phyloP scores from a whole-genome alignment of 2,113 vertebrate genomes.

The Myotis davidii region DNA sequence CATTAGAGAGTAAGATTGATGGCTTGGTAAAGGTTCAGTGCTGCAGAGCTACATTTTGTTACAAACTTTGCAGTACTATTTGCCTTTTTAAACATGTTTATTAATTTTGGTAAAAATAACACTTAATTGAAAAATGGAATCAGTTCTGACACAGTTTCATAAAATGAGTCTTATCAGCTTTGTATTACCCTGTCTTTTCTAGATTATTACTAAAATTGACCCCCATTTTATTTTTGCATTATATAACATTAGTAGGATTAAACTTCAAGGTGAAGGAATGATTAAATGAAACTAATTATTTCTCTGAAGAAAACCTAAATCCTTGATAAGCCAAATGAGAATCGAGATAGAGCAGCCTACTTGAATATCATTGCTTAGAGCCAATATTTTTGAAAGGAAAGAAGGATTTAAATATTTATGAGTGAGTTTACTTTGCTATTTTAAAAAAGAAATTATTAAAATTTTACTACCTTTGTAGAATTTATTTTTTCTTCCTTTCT shows the following conservation, averaged over 20 bases:
- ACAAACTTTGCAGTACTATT: not conserved
- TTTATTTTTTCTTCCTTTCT: slow-evolving; percentile 45
- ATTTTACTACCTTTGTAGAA: slow-evolving; percentile 52
- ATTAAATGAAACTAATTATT: slow-evolving; percentile 62
- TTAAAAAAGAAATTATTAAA: slow-evolving; percentile 69
- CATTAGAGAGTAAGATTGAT: not conserved
- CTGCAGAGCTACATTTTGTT: not conserved
- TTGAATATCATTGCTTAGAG: slow-evolving; percentile 38
- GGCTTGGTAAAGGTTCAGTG: not conserved
- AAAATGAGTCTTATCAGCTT: not conserved
- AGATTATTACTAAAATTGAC: slow-evolving; percentile 32
- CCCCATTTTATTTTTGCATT: slow-evolving; percentile 42
- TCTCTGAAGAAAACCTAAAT: slow-evolving; percentile 47
- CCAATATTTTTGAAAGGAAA: slow-evolving; percentile 57
- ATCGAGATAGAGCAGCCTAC: not conserved
- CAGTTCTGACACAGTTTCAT: not conserved
- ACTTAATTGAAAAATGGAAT: not conserved
- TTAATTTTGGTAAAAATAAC: slow-evolving; percentile 13
- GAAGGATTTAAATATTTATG: slow-evolving; percentile 71
- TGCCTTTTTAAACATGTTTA: not conserved
- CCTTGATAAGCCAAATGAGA: slow-evolving; percentile 50
- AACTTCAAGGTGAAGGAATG: slow-evolving; percentile 2
- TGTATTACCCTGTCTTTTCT: not conserved
- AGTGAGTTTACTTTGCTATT: slow-evolving; percentile 58
- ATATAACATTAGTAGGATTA: not conserved